phyloP scores from a whole-genome alignment of 1,140 invertebrate species.

The Hyposmocoma kahamanoa region DNA sequence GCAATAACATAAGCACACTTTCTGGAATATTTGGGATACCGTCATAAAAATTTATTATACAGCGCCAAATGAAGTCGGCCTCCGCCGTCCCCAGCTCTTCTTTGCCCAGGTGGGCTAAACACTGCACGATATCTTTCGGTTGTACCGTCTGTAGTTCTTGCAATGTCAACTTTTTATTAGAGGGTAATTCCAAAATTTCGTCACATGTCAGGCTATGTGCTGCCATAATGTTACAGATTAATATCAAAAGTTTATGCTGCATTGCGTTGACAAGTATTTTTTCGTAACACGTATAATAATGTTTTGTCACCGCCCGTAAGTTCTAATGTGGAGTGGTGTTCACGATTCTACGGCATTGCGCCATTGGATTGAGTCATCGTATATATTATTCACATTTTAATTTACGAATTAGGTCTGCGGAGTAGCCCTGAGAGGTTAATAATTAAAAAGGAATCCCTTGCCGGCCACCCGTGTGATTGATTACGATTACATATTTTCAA shows the following conservation, averaged over 20 bases:
- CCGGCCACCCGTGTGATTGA: too few relatives aligned
- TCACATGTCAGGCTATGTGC: slow-evolving; percentile 23
- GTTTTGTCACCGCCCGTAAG: too few relatives aligned
- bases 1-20: slow-evolving; percentile 46
- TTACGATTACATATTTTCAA: too few relatives aligned
- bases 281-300: neutral
- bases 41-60: slow-evolving; percentile 35
- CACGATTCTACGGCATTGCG: too few relatives aligned
- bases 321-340: too few relatives aligned
- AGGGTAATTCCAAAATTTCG: slow-evolving; percentile 32
- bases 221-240: neutral
- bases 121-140: slow-evolving; percentile 40
- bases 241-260: neutral
- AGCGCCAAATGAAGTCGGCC: slow-evolving; percentile 52
- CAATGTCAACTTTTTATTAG: slow-evolving; percentile 22
- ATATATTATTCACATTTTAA: too few relatives aligned
- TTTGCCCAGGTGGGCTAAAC: slow-evolving; percentile 45
- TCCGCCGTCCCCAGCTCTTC: slow-evolving; percentile 27
- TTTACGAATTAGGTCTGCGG: too few relatives aligned
- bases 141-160: slow-evolving; percentile 37
- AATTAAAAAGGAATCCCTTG: too few relatives aligned
- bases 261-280: neutral
- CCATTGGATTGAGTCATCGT: too few relatives aligned
- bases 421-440: too few relatives aligned
- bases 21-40: slow-evolving; percentile 56